These are phyloP conservation scores for Drosophila anomelani DNA, from an alignment of 2,888 invertebrate genomes.

Conservation along the genomic window DNA sequence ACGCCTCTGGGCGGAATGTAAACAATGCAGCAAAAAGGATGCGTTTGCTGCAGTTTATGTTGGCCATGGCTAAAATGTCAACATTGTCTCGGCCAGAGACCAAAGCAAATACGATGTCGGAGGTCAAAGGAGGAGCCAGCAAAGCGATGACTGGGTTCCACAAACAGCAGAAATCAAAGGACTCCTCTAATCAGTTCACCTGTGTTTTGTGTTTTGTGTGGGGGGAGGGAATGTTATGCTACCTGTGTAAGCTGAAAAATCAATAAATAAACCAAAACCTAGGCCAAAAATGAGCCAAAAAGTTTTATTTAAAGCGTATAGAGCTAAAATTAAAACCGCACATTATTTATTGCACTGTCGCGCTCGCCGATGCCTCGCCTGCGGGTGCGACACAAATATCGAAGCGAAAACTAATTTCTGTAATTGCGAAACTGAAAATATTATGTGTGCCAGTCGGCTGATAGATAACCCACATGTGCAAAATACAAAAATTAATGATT, in stretches of 20 bases:
- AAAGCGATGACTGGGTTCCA: constrained; percentile 1
- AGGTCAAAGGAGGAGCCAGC: constrained; percentile 15
- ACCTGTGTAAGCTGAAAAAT: constrained; percentile 60
- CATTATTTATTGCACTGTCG: constrained; percentile 55
- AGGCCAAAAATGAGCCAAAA: constrained; percentile 43
- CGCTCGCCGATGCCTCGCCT: constrained; percentile 33
- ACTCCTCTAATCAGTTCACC: constrained; percentile 33
- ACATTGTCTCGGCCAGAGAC: constrained; percentile 17
- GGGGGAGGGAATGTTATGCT: neutral
- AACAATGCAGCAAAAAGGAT: constrained; percentile 11
- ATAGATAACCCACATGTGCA: constrained; percentile 24
- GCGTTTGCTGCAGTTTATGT: constrained; percentile 15
- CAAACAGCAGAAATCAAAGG: constrained; percentile 18
- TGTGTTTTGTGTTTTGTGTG: neutral
- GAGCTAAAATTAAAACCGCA: constrained; percentile 65
- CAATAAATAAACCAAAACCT: constrained; percentile 64
- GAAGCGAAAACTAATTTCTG: constrained; percentile 24
- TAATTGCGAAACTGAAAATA: constrained; percentile 39
- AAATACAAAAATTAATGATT: constrained; percentile 22
- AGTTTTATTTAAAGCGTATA: constrained; percentile 55
- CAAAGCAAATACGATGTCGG: constrained; percentile 17
- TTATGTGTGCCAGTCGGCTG: constrained; percentile 12
- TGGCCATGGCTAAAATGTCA: constrained; percentile 22
- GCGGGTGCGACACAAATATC: constrained; percentile 36
- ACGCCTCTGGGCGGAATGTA: constrained; percentile 14